Evolutionary conservation across 2,113 vertebrate genomes (phyloP).

Genomic region (Tupaia tana): DNA sequence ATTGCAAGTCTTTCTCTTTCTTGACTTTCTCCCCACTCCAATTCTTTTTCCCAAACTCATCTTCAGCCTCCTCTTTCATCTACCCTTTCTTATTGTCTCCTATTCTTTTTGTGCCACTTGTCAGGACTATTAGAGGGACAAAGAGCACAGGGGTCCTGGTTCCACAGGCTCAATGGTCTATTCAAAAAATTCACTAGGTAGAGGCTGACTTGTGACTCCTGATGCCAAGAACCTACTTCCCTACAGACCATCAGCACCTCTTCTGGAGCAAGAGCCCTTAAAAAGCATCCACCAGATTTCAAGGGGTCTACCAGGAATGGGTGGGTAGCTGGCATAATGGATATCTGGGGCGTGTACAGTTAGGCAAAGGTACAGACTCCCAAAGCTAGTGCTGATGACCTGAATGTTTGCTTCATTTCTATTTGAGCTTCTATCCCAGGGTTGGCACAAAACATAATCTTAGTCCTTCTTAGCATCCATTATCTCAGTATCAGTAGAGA

Average conservation of each 20-base stretch:
- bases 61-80: neutral
- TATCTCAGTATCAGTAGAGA: neutral
- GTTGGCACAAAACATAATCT: neutral
- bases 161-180: neutral
- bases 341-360: neutral
- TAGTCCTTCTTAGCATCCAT: neutral
- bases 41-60: constrained; percentile 3
- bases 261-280: neutral
- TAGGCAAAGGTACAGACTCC: neutral
- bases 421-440: neutral
- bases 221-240: neutral
- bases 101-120: neutral
- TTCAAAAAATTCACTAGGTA: neutral
- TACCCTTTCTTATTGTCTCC: neutral
- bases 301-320: neutral
- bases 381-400: neutral
- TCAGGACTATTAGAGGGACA: neutral
- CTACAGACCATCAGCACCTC: neutral
- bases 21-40: neutral
- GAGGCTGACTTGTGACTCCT: neutral
- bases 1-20: neutral
- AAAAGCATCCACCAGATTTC: neutral
- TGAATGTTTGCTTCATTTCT: neutral
- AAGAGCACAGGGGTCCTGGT: neutral
- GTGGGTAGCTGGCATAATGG: neutral